Evolutionary conservation across 2,113 vertebrate genomes (phyloP).

Genomic region (Dendropsophus ebraccatus): DNA sequence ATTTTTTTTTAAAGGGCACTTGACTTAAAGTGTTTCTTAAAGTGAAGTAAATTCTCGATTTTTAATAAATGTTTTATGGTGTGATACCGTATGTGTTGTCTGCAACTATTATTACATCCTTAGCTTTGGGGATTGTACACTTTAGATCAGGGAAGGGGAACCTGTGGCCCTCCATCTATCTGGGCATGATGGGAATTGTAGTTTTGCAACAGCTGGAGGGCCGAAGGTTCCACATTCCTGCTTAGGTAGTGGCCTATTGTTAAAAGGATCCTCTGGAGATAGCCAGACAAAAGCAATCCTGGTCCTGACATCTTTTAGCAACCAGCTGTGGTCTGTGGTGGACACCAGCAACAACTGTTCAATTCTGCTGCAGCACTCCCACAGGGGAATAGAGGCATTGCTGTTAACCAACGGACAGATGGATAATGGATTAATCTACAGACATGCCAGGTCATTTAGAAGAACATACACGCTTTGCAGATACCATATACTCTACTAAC

Average conservation of each 20-base stretch:
- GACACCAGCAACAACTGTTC: neutral
- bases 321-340: neutral
- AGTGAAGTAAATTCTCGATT: slow-evolving; percentile 71
- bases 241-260: too few species aligned
- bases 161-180: too few species aligned
- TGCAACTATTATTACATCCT: neutral
- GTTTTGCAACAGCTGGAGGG: too few species aligned
- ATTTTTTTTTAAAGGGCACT: slow-evolving; percentile 65
- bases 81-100: slow-evolving; percentile 63
- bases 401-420: neutral
- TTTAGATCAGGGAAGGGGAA: neutral
- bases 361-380: neutral
- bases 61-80: slow-evolving; percentile 79
- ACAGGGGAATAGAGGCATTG: neutral
- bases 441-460: too few species aligned
- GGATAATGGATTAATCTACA: too few species aligned
- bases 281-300: neutral
- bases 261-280: neutral
- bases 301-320: neutral
- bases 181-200: too few species aligned
- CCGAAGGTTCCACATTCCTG: too few species aligned
- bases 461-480: too few species aligned
- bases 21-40: slow-evolving; percentile 69
- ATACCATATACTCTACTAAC: too few species aligned
- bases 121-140: neutral